phyloP scores from a whole-genome alignment of 2,888 invertebrate genomes.

The Athalia circularis region DNA sequence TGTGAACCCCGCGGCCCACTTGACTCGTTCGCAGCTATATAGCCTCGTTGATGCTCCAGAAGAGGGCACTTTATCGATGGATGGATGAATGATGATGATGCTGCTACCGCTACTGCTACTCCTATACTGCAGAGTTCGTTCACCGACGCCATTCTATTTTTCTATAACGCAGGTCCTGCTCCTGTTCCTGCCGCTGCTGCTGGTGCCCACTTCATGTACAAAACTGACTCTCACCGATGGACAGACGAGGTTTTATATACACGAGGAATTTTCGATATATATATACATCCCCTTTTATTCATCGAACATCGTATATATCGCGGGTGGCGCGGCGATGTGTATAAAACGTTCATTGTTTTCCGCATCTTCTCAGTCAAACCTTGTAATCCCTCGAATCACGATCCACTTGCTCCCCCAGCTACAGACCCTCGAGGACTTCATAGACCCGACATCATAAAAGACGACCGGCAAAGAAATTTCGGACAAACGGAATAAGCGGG shows the following conservation, averaged over 20 bases:
- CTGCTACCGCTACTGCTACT: too few species aligned
- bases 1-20: constrained; percentile 64
- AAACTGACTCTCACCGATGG: constrained; percentile 53
- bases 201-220: constrained; percentile 48
- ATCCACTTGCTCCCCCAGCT: constrained; percentile 31
- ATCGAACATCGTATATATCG: too few species aligned
- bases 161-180: constrained; percentile 57
- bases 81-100: constrained; percentile 53
- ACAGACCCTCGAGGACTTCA: constrained; percentile 1
- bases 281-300: too few species aligned
- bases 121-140: too few species aligned
- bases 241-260: too few species aligned
- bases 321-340: too few species aligned
- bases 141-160: constrained; percentile 51
- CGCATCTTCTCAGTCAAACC: constrained; percentile 61
- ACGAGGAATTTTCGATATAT: too few species aligned
- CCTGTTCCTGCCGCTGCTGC: too few species aligned
- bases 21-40: constrained; percentile 62
- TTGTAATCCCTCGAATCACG: constrained; percentile 60
- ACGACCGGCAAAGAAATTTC: constrained; percentile 28
- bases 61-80: too few species aligned
- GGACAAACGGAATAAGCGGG: constrained; percentile 33
- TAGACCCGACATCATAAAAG: neutral
- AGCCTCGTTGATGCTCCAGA: too few species aligned
- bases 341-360: constrained; percentile 67